A percentile compares a stretch with the other conserved stretches of the same genome.
Conservation (phyloP, 2,797 vertebrate species). For the Antrozous pallidus region DNA sequence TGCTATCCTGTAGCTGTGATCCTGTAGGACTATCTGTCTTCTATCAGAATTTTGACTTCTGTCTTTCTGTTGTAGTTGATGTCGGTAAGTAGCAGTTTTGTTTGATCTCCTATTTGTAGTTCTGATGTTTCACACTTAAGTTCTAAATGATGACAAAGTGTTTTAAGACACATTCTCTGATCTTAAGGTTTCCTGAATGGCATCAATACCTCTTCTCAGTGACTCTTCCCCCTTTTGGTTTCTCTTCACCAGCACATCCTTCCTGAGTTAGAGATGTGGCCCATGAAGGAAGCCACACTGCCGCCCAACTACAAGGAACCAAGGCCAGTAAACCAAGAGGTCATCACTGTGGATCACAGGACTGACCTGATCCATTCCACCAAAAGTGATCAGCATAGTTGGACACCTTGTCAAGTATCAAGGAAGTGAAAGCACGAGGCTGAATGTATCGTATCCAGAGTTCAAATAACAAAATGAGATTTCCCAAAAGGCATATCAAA, state of each 20-base stretch:
- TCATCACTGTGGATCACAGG: conserved; percentile 79
- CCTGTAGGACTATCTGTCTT: conserved; percentile 88
- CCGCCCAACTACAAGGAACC: conserved; percentile 86
- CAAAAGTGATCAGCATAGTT: neutral
- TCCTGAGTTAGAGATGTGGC: conserved; percentile 84
- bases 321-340: conserved; percentile 80
- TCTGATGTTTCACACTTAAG: neutral
- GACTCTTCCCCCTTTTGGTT: conserved; percentile 88
- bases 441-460: neutral
- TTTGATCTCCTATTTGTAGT: neutral
- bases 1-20: no score
- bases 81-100: neutral
- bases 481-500: neutral
- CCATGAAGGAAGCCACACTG: conserved; percentile 88
- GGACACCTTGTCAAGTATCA: neutral
- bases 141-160: neutral
- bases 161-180: conserved; percentile 84
- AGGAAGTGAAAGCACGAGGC: neutral
- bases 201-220: conserved; percentile 86
- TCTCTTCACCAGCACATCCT: conserved; percentile 79
- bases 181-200: conserved; percentile 83
- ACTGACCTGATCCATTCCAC: neutral
- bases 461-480: neutral
- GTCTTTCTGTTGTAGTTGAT: conserved; percentile 80
- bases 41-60: conserved; percentile 91